Percentiles rank a stretch among this genome's conserved stretches.
phyloP scores from a whole-genome alignment of 2,113 vertebrate genomes.

The Equus przewalskii region DNA sequence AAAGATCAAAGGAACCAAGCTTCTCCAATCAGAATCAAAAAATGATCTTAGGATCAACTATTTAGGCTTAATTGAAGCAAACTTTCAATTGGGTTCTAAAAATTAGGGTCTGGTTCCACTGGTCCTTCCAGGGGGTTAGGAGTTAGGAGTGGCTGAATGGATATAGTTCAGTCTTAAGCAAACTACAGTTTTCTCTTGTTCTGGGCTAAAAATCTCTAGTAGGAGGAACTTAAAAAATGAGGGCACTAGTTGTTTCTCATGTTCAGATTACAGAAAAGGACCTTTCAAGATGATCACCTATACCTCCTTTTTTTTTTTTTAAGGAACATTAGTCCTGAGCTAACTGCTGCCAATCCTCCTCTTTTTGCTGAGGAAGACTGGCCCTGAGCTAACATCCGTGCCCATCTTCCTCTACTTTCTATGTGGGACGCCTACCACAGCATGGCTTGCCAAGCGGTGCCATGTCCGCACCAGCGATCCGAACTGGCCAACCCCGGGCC shows the following conservation, averaged over 20 bases:
- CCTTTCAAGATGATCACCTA: background rate
- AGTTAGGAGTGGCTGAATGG: background rate
- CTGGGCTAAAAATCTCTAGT: background rate
- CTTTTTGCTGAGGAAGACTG: too few species aligned
- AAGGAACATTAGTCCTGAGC: too few species aligned
- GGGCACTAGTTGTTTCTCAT: background rate
- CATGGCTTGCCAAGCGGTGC: too few species aligned
- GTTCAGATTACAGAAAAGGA: background rate
- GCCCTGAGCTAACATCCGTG: too few species aligned
- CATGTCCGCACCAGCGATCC: too few species aligned
- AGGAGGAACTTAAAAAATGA: background rate
- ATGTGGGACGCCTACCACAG: too few species aligned
- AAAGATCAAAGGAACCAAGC: conserved; percentile 33
- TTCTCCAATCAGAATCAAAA: background rate
- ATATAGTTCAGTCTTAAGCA: background rate
- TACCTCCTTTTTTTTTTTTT: background rate
- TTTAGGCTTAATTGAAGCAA: background rate
- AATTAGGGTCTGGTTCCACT: background rate
- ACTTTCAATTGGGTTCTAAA: conserved; percentile 27
- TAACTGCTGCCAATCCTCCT: too few species aligned
- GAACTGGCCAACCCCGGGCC: too few species aligned
- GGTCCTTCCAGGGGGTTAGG: background rate
- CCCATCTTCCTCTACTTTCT: too few species aligned
- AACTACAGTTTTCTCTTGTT: background rate
- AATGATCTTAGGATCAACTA: background rate